Conservation (phyloP, 2,888 invertebrate species). For the Agrilus biguttatus region DNA sequence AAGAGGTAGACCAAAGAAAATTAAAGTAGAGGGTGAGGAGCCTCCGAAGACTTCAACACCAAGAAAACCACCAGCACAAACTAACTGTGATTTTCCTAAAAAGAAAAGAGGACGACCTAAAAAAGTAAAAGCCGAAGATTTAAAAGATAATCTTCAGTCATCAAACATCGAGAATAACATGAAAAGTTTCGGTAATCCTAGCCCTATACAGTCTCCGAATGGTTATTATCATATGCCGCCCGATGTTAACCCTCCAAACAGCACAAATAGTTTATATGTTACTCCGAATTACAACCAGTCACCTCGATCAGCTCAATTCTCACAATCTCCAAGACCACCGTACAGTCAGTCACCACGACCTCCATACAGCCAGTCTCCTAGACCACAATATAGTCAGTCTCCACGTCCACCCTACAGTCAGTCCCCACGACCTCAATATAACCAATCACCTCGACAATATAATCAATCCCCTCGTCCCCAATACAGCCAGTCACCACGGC, state of each 20-base stretch:
- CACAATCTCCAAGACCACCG: conserved; percentile 16
- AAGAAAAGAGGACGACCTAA: conserved; percentile 82
- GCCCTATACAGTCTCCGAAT: conserved; percentile 36
- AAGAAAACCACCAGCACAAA: conserved; percentile 30
- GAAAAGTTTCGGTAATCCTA: conserved; percentile 35
- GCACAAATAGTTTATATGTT: conserved; percentile 25
- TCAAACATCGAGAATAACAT: conserved; percentile 24
- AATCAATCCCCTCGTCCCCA: conserved; percentile 21
- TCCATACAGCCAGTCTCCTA: conserved; percentile 21
- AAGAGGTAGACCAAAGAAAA: conserved; percentile 79
- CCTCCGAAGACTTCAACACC: conserved; percentile 39
- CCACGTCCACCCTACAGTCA: conserved; percentile 23
- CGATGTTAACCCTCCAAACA: conserved; percentile 28
- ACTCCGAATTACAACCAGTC: conserved; percentile 16
- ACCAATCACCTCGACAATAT: conserved; percentile 22
- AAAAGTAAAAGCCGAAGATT: conserved; percentile 46
- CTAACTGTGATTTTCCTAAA: conserved; percentile 53
- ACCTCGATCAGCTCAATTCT: conserved; percentile 15
- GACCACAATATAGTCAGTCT: conserved; percentile 21
- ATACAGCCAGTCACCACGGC: conserved; percentile 24
- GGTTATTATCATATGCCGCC: conserved; percentile 32
- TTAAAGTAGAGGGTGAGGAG: conserved; percentile 54
- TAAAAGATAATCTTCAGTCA: conserved; percentile 27
- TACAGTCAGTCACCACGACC: conserved; percentile 27
- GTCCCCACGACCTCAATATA: conserved; percentile 20